Percentiles rank a stretch among this genome's conserved stretches.
Evolutionary conservation across 2,797 vertebrate species (phyloP).

Genomic region (Poecilia picta): DNA sequence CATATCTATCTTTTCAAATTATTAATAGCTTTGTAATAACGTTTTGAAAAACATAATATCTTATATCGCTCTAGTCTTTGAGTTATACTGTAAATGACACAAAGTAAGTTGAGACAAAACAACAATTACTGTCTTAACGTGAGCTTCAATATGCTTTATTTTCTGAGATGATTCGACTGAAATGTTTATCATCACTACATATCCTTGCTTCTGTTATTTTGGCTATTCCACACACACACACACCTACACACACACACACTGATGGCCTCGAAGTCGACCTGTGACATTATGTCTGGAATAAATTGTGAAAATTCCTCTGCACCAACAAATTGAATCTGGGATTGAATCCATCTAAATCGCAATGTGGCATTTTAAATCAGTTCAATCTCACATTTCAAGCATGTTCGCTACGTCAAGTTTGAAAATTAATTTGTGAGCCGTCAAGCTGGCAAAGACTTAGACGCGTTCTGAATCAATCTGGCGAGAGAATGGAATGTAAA

Average conservation of each 20-base stretch:
- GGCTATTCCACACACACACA: conserved; percentile 15
- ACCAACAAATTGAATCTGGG: conserved; percentile 47
- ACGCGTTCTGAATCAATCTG: conserved; percentile 3
- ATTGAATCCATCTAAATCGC: conserved; percentile 35
- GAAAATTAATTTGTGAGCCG: conserved; percentile 40
- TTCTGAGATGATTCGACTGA: not conserved
- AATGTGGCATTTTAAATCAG: conserved; percentile 37
- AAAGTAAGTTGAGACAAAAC: not conserved
- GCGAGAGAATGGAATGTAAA: not conserved
- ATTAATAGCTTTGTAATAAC: not conserved
- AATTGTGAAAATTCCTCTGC: conserved; percentile 50
- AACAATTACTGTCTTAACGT: not conserved
- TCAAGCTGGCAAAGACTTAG: not conserved
- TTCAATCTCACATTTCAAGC: conserved; percentile 20
- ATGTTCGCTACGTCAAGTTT: conserved; percentile 32
- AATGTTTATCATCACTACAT: not conserved
- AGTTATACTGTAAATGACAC: not conserved
- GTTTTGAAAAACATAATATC: not conserved
- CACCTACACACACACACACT: not conserved
- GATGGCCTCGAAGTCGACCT: conserved; percentile 13
- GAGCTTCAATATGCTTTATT: not conserved
- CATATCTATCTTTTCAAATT: not conserved
- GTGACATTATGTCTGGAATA: conserved; percentile 45
- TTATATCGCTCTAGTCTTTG: not conserved
- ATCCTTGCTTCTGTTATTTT: conserved; percentile 14